phyloP scores from a whole-genome alignment of 2,888 invertebrate species.

The Dicycla oo region DNA sequence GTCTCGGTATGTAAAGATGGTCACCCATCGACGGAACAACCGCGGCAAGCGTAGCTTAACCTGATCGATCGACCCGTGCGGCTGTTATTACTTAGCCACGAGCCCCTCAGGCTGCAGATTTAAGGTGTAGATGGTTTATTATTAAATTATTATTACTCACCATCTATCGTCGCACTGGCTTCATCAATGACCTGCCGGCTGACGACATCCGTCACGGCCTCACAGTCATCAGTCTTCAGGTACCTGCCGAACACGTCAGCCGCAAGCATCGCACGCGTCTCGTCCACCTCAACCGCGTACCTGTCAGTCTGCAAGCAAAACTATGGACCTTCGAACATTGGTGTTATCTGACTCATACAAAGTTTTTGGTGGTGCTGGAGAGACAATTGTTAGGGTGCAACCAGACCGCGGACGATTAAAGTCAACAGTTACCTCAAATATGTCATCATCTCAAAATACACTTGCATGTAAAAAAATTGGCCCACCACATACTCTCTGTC shows the following conservation, averaged over 20 bases:
- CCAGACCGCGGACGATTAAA: background rate
- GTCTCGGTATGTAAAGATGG: no score
- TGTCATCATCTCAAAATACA: no score
- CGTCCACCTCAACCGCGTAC: conserved; percentile 98
- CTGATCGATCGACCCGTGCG: no score
- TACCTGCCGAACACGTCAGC: conserved; percentile 90
- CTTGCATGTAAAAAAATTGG: no score
- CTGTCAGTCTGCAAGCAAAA: conserved; percentile 91
- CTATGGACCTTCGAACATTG: conserved; percentile 66
- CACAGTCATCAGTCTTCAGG: conserved; percentile 86
- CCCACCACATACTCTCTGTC: no score
- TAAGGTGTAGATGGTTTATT: background rate
- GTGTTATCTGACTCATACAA: conserved; percentile 42
- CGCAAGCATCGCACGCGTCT: conserved; percentile 95
- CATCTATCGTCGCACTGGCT: conserved; percentile 85
- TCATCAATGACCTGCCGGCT: conserved; percentile 79
- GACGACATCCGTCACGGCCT: conserved; percentile 85
- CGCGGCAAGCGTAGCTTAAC: no score
- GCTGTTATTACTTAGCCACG: no score
- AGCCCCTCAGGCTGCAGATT: background rate
- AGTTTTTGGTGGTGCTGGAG: background rate
- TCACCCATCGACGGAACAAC: no score
- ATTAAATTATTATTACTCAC: conserved; percentile 63
- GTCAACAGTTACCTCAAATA: background rate
- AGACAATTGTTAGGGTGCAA: background rate